phyloP scores from a whole-genome alignment of 1,140 invertebrate species.

The Paraescarpia echinospica region DNA sequence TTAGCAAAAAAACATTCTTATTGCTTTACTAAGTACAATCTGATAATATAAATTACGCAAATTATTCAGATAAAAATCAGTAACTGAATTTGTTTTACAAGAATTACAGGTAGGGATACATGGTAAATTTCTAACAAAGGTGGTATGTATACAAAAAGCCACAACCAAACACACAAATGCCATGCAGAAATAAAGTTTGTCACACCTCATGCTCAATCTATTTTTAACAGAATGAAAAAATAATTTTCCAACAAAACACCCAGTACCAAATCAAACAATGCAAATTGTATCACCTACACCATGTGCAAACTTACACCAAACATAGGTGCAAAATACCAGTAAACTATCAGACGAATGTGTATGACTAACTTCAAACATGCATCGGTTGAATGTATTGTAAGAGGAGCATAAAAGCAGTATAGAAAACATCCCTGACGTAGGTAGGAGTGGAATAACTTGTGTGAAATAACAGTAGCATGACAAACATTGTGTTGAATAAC shows the following conservation, averaged over 20 bases:
- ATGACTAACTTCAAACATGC: neutral
- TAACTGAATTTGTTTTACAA: neutral
- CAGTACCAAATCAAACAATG: neutral
- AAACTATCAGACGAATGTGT: too few relatives aligned
- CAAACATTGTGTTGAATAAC: too few relatives aligned
- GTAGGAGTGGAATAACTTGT: too few relatives aligned
- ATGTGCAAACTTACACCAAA: neutral
- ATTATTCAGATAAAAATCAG: neutral
- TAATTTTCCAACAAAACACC: neutral
- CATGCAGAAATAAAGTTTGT: neutral
- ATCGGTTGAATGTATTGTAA: neutral
- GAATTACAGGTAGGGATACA: neutral
- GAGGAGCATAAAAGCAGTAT: neutral
- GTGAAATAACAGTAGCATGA: too few relatives aligned
- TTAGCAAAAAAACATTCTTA: neutral
- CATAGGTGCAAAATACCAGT: neutral
- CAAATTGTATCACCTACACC: neutral
- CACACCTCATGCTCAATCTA: neutral
- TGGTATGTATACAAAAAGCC: neutral
- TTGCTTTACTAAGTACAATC: neutral
- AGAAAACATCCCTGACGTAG: neutral
- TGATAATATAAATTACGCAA: neutral
- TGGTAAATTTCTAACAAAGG: neutral
- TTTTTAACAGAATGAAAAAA: neutral
- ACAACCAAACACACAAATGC: neutral